Evolutionary conservation across 2,797 vertebrate genomes (phyloP).

Genomic region (Rhinogobio ventralis): DNA sequence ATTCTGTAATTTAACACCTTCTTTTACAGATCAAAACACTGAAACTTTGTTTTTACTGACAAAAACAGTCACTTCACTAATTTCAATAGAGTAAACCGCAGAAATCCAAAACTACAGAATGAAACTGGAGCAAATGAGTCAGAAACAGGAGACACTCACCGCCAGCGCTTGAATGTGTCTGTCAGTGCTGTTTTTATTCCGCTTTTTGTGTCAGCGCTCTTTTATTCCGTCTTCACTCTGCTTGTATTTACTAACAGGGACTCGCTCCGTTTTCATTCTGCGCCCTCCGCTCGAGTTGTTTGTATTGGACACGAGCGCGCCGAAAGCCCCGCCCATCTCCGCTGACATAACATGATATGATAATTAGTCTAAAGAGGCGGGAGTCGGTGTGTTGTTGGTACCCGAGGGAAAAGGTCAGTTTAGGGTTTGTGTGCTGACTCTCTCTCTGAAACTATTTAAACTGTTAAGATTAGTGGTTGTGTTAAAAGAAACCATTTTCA

Average conservation of each 20-base stretch:
- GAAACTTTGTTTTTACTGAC: background rate
- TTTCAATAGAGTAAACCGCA: background rate
- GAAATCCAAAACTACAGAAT: background rate
- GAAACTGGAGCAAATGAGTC: slow-evolving; percentile 10
- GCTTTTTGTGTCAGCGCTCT: background rate
- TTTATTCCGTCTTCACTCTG: slow-evolving; percentile 39
- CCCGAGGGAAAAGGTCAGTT: slow-evolving; percentile 39
- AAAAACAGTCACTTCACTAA: background rate
- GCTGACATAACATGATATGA: background rate
- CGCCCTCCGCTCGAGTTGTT: slow-evolving; percentile 39
- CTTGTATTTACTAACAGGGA: slow-evolving; percentile 48
- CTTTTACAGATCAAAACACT: background rate
- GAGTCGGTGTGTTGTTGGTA: background rate
- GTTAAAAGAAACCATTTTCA: background rate
- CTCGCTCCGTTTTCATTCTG: slow-evolving; percentile 45
- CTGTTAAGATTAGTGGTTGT: background rate
- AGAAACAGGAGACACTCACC: slow-evolving; percentile 35
- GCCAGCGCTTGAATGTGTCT: slow-evolving; percentile 33
- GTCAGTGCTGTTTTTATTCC: slow-evolving; percentile 42
- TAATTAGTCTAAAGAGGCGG: slow-evolving; percentile 20
- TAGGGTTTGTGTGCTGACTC: slow-evolving; percentile 15
- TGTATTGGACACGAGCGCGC: slow-evolving; percentile 51
- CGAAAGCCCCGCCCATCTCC: slow-evolving; percentile 32
- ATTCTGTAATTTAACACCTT: background rate
- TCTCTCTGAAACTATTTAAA: background rate